These are phyloP conservation scores for Phanerotoma sp. DNA, from an alignment of 2,888 invertebrate species.

Conservation along the genomic window DNA sequence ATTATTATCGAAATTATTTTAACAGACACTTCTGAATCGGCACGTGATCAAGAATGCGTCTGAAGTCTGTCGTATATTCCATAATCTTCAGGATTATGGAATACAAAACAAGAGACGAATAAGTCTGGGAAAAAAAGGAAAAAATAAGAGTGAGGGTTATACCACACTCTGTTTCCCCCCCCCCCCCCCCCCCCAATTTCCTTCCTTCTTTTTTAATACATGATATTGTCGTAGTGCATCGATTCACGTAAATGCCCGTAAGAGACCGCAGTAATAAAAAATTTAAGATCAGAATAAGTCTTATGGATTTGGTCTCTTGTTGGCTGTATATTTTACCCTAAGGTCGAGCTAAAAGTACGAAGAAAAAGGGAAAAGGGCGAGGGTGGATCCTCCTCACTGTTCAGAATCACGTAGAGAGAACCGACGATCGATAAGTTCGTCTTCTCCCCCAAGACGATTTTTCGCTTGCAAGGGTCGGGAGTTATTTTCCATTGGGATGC, in stretches of 20 bases:
- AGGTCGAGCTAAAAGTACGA: too few relatives aligned
- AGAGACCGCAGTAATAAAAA: conserved; percentile 30
- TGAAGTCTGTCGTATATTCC: too few relatives aligned
- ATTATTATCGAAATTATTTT: conserved; percentile 32
- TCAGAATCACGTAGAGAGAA: conserved; percentile 38
- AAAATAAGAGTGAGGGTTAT: too few relatives aligned
- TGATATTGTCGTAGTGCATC: conserved; percentile 27
- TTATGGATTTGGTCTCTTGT: conserved; percentile 30
- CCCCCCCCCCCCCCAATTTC: too few relatives aligned
- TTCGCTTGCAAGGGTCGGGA: conserved; percentile 39
- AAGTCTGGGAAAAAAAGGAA: too few relatives aligned
- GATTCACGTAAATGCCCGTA: conserved; percentile 14
- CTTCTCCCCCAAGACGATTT: conserved; percentile 51
- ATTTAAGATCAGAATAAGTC: conserved; percentile 37
- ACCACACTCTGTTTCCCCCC: too few relatives aligned
- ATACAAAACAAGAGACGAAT: too few relatives aligned
- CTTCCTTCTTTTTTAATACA: too few relatives aligned
- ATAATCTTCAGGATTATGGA: too few relatives aligned
- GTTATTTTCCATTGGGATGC: too few relatives aligned
- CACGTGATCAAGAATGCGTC: conserved; percentile 34
- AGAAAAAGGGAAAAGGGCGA: conserved; percentile 1
- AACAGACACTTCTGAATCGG: conserved; percentile 30
- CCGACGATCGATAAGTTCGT: conserved; percentile 48
- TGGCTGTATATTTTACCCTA: conserved; percentile 20
- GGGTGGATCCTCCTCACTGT: conserved; percentile 25